Percentiles rank a stretch among this genome's conserved stretches.
phyloP scores from a whole-genome alignment of 2,888 invertebrate genomes.

The Caenorhabditis imperialis region DNA sequence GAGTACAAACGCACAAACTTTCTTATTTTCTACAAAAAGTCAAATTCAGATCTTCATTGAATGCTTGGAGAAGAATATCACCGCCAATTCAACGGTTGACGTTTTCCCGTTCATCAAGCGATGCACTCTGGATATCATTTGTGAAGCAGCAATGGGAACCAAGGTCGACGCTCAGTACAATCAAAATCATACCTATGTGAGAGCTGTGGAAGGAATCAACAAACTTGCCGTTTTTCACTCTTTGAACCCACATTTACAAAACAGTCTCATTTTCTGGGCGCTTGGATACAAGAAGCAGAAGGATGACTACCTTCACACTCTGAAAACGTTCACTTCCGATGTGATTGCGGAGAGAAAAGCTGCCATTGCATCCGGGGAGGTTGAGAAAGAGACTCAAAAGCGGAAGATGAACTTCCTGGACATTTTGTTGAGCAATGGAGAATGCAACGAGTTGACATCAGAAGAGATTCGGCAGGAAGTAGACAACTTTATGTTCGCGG shows the following conservation, averaged over 20 bases:
- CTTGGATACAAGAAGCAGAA: slow-evolving; percentile 29
- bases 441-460: slow-evolving; percentile 76
- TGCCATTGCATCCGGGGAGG: slow-evolving; percentile 31
- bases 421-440: slow-evolving; percentile 78
- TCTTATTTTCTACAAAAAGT: too few relatives aligned
- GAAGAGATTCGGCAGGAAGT: slow-evolving; percentile 80
- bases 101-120: slow-evolving; percentile 80
- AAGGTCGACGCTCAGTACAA: slow-evolving; percentile 66
- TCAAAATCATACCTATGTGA: slow-evolving; percentile 66
- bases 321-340: slow-evolving; percentile 35
- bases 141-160: slow-evolving; percentile 72
- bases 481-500: slow-evolving; percentile 80
- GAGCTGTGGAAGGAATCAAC: slow-evolving; percentile 62
- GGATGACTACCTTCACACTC: slow-evolving; percentile 22
- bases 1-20: background rate
- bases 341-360: slow-evolving; percentile 39
- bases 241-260: slow-evolving; percentile 12
- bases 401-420: slow-evolving; percentile 79
- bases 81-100: slow-evolving; percentile 78
- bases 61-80: slow-evolving; percentile 74
- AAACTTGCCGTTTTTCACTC: slow-evolving; percentile 31
- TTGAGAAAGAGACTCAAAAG: slow-evolving; percentile 29
- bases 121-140: slow-evolving; percentile 80
- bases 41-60: slow-evolving; percentile 76
- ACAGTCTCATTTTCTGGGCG: slow-evolving; percentile 19